phyloP scores from a whole-genome alignment of 1,140 invertebrate genomes.

The Laodelphax striatellus region DNA sequence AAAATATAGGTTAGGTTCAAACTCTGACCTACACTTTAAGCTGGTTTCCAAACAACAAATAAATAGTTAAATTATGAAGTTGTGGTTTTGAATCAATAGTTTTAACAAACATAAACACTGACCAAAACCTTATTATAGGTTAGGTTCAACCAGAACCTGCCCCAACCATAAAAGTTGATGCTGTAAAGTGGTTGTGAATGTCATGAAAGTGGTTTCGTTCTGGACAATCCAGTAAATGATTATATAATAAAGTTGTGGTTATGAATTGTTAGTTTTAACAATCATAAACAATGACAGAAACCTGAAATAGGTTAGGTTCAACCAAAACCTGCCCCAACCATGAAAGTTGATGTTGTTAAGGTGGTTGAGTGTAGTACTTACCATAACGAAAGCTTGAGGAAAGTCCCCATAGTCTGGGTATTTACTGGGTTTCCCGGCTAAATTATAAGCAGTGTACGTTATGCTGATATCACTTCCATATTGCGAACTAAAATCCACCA shows the following conservation, averaged over 20 bases:
- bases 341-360: background rate
- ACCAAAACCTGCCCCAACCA: background rate
- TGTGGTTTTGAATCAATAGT: no score
- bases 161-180: no score
- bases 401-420: constrained; percentile 84
- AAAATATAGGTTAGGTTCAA: background rate
- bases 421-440: constrained; percentile 67
- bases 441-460: constrained; percentile 76
- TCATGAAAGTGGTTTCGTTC: no score
- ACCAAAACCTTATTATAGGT: no score
- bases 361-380: constrained; percentile 33
- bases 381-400: constrained; percentile 79
- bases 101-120: no score
- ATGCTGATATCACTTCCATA: constrained; percentile 79
- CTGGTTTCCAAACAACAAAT: background rate
- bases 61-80: background rate
- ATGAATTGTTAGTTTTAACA: no score
- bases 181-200: no score
- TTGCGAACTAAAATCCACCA: constrained; percentile 76
- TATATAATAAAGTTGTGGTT: no score
- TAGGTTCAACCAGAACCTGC: background rate
- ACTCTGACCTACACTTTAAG: background rate
- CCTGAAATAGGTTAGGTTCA: no score
- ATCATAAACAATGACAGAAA: no score
- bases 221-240: no score